These are phyloP conservation scores for Melanostoma mellinum DNA, from an alignment of 2,888 invertebrate genomes.

Conservation along the genomic window DNA sequence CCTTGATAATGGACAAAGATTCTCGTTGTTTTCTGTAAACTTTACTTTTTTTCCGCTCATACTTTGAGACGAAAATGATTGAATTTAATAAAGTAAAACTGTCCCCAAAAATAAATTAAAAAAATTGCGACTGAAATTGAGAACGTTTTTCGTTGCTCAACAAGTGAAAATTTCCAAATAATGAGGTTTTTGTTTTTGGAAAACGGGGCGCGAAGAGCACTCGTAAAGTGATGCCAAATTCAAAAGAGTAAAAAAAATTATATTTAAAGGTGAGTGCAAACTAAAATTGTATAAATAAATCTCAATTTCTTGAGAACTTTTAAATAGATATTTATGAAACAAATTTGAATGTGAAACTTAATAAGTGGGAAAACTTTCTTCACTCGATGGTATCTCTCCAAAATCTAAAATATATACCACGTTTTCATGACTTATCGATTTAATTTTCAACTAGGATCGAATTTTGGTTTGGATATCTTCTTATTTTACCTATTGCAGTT, in stretches of 20 bases:
- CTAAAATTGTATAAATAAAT: no score
- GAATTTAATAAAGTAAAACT: constrained; percentile 11
- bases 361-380: no score
- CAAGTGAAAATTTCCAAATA: constrained; percentile 57
- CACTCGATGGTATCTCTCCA: no score
- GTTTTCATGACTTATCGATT: no score
- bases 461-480: no score
- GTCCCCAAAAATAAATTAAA: constrained; percentile 31
- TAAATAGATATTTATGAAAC: no score
- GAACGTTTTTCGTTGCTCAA: constrained; percentile 52
- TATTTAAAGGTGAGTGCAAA: no score
- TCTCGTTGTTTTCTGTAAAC: constrained; percentile 79
- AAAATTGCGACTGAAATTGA: constrained; percentile 26
- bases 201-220: constrained; percentile 36
- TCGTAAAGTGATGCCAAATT: constrained; percentile 50
- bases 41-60: constrained; percentile 79
- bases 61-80: constrained; percentile 73
- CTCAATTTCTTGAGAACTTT: no score
- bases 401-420: no score
- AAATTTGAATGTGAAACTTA: no score
- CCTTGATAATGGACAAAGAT: constrained; percentile 80
- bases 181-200: constrained; percentile 45
- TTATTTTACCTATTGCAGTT: no score
- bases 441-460: no score
- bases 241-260: neutral